A percentile compares a stretch with the other conserved stretches of the same genome.
Conservation (phyloP, 1,140 invertebrate genomes). For the Drosophila takahashii region DNA sequence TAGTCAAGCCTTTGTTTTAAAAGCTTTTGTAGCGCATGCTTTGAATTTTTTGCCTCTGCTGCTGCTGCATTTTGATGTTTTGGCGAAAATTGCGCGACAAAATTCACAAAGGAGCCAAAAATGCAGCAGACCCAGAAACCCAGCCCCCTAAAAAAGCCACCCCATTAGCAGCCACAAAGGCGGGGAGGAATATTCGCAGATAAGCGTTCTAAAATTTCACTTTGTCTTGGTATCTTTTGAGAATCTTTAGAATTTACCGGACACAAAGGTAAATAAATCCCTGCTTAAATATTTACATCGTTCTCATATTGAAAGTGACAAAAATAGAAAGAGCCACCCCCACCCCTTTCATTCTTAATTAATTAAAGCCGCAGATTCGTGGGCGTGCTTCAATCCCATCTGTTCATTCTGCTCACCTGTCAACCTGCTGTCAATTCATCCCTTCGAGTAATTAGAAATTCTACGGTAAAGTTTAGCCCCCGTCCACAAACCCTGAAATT, state of each 20-base stretch:
- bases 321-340: background rate
- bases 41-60: slow-evolving; percentile 60
- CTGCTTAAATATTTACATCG: background rate
- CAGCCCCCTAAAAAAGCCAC: background rate
- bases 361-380: slow-evolving; percentile 55
- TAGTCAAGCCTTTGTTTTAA: slow-evolving; percentile 64
- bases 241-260: slow-evolving; percentile 7
- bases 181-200: slow-evolving; percentile 18
- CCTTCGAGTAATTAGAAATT: slow-evolving; percentile 66
- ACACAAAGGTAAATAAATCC: slow-evolving; percentile 15
- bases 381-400: background rate
- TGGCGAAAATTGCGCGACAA: slow-evolving; percentile 66
- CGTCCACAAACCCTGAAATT: background rate
- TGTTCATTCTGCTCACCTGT: slow-evolving; percentile 37
- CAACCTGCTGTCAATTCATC: slow-evolving; percentile 68
- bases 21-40: slow-evolving; percentile 59
- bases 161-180: slow-evolving; percentile 27
- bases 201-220: slow-evolving; percentile 47
- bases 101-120: slow-evolving; percentile 68
- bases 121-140: slow-evolving; percentile 22
- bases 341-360: slow-evolving; percentile 56
- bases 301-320: slow-evolving; percentile 9
- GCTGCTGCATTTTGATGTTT: slow-evolving; percentile 72
- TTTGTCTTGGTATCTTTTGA: slow-evolving; percentile 40
- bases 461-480: slow-evolving; percentile 31